phyloP scores from a whole-genome alignment of 1,140 invertebrate genomes.

The Marisa cornuarietis region DNA sequence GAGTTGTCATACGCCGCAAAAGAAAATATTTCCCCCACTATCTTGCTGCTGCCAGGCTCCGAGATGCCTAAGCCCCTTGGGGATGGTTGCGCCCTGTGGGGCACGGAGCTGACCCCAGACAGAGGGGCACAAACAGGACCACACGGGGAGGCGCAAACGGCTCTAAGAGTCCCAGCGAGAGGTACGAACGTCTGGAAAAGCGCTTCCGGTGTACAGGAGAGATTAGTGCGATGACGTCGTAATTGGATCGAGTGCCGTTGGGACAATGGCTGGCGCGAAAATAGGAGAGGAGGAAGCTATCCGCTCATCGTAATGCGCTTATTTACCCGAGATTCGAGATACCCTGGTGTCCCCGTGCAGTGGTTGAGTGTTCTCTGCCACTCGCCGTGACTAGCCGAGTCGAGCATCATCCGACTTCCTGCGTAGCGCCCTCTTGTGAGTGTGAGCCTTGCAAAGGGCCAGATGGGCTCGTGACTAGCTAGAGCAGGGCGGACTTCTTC shows the following conservation, averaged over 20 bases:
- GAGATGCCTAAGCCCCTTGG: background rate
- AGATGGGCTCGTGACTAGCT: background rate
- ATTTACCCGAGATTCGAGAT: background rate
- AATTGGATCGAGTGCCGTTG: constrained; percentile 17
- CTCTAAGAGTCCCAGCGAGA: constrained; percentile 1
- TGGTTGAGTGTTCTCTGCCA: background rate
- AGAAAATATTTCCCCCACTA: background rate
- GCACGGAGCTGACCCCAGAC: background rate
- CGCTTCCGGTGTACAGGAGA: background rate
- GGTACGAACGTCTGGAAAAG: constrained; percentile 7
- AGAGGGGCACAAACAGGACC: background rate
- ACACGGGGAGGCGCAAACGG: background rate
- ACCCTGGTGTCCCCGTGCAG: background rate
- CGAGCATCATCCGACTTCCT: background rate
- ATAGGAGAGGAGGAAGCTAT: constrained; percentile 16
- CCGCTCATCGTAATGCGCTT: constrained; percentile 20
- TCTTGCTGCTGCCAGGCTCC: background rate
- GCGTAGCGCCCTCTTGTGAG: background rate
- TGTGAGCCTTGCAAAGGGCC: background rate
- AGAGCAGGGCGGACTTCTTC: background rate
- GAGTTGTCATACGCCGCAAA: constrained; percentile 2
- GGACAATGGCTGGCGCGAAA: constrained; percentile 4
- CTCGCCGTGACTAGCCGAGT: background rate
- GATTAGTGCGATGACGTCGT: constrained; percentile 5
- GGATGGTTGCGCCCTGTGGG: background rate